phyloP scores from a whole-genome alignment of 2,113 vertebrate genomes.

The Gobius niger region DNA sequence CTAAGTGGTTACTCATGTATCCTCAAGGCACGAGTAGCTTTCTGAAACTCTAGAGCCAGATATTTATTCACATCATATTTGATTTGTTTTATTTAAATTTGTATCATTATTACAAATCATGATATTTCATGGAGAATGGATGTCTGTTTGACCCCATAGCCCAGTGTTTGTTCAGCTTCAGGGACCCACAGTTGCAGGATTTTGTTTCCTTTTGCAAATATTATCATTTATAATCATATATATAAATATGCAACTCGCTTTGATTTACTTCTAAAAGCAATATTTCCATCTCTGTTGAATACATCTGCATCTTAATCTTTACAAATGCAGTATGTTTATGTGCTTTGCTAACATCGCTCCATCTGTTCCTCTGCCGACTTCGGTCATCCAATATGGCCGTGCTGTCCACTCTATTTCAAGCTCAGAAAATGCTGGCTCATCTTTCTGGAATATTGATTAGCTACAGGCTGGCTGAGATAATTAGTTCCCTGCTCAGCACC shows the following conservation, averaged over 20 bases:
- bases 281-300: conserved; percentile 26
- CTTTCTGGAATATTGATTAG: conserved; percentile 71
- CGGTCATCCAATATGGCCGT: conserved; percentile 39
- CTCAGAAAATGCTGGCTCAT: conserved; percentile 69
- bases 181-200: no score
- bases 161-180: no score
- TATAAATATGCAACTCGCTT: neutral
- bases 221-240: neutral
- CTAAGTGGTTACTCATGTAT: no score
- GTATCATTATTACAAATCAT: no score
- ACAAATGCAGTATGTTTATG: conserved; percentile 17
- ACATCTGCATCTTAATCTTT: conserved; percentile 16
- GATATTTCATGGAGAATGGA: no score
- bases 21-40: no score
- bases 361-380: conserved; percentile 56
- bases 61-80: no score
- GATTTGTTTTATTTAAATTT: no score
- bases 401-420: conserved; percentile 57
- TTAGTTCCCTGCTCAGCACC: conserved; percentile 63
- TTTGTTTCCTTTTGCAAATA: no score
- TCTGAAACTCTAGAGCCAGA: no score
- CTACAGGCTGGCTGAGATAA: conserved; percentile 67
- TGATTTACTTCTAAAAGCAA: conserved; percentile 15
- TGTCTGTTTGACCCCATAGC: no score
- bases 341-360: conserved; percentile 36